Evolutionary conservation across 2,888 invertebrate species (phyloP), one percentile per base, ranked within the genome.

Genomic region (Epinotia demarniana): DNA sequence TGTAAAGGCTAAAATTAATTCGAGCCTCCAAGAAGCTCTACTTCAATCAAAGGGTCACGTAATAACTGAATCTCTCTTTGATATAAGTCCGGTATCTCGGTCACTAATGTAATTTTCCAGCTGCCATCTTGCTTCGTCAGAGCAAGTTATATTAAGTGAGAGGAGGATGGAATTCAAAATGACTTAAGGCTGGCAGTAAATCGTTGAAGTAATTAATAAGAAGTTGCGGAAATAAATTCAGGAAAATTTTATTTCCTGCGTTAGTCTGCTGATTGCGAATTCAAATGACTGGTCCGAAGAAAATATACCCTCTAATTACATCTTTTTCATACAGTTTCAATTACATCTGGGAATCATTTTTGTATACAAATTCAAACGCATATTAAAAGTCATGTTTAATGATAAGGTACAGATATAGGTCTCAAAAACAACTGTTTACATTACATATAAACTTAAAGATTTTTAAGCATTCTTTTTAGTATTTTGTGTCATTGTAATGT

Each of bases 51-150:
- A 62, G 43, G 67, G 53, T 18, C 8, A 4, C 57, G 39, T 39
- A 69, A 64, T 58, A 19, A 64, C 72, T 23, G 57, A 57, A 33
- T 39, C 27, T 62, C 33, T 72, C 73, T 55, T 67, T 55, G 43
- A 73, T 64, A 73, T 55, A 66, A 66, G 63, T 16, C 27, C 61
- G 27, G 43, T 49, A 43, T 58, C 5, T 55, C n/a, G 46, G 46
- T 33, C 66, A 46, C 33, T 53, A 67, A 67, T 53, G 66, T 55
- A 49, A 58, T 69, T 49, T 12, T 9, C 18, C 4, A 6, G 58
- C 23, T 11, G 27, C 63, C 57, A 18, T 19, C 27, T 58, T 62
- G 19, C 63, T 70, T 23, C 3, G 2, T 23, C 27, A 33, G n/a
- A 5, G 16, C 3, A 9, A 61, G n/a, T 33, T 27, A 11, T 8